phyloP scores from a whole-genome alignment of 2,888 invertebrate species.

The Calliopum simillimum region DNA sequence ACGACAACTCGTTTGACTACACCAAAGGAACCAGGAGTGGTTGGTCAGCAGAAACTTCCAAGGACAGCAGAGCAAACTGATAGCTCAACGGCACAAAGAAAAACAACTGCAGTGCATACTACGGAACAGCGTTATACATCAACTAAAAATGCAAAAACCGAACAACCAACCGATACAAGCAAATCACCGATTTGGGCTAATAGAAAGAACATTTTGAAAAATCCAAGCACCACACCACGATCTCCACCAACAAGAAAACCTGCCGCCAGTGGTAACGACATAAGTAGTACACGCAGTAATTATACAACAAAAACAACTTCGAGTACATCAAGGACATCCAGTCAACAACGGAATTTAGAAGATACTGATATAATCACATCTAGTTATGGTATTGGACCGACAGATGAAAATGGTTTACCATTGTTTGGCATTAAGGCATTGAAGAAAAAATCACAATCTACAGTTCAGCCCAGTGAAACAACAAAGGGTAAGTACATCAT shows the following conservation, averaged over 20 bases:
- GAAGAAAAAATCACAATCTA: constrained; percentile 67
- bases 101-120: no score
- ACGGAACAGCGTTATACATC: neutral
- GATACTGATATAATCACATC: constrained; percentile 77
- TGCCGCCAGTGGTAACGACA: constrained; percentile 42
- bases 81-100: no score
- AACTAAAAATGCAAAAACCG: neutral
- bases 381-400: constrained; percentile 85
- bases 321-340: constrained; percentile 48
- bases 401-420: constrained; percentile 82
- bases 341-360: constrained; percentile 60
- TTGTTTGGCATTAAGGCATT: constrained; percentile 84
- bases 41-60: no score
- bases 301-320: constrained; percentile 38
- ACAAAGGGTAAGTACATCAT: constrained; percentile 71
- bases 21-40: no score
- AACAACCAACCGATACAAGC: neutral
- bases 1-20: no score
- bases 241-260: constrained; percentile 31
- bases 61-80: no score
- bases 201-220: constrained; percentile 57
- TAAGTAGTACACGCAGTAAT: constrained; percentile 37
- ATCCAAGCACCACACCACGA: constrained; percentile 34
- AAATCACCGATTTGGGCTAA: constrained; percentile 60
- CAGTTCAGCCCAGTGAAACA: constrained; percentile 71